phyloP scores from a whole-genome alignment of 1,140 invertebrate genomes.

The Cylas formicarius region DNA sequence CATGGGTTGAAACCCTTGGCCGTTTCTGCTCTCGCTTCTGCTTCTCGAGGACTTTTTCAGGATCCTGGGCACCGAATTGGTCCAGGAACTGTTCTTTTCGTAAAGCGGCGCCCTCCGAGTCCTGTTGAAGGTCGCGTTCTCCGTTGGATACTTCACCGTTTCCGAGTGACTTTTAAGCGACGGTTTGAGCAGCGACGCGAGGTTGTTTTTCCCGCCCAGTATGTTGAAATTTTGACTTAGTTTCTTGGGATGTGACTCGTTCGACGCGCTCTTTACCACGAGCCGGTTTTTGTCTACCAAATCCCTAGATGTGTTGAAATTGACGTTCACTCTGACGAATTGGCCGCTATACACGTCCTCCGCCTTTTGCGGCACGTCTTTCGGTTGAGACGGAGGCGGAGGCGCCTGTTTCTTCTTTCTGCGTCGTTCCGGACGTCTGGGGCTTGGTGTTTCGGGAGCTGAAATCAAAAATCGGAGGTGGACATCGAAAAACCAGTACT shows the following conservation, averaged over 20 bases:
- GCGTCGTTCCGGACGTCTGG: constrained; percentile 34
- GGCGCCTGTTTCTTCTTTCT: constrained; percentile 34
- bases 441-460: constrained; percentile 28
- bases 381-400: constrained; percentile 20
- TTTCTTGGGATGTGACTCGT: constrained; percentile 30
- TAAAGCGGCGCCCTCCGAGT: constrained; percentile 9
- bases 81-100: constrained; percentile 28
- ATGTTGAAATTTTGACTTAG: constrained; percentile 24
- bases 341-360: constrained; percentile 35
- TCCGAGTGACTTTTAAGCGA: constrained; percentile 10
- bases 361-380: constrained; percentile 11
- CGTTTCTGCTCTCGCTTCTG: constrained; percentile 31
- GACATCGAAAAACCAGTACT: no score
- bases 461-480: no score
- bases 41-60: constrained; percentile 30
- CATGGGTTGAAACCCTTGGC: constrained; percentile 32
- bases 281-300: constrained; percentile 18
- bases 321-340: constrained; percentile 36
- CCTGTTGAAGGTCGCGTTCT: constrained; percentile 9
- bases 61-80: constrained; percentile 36
- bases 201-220: constrained; percentile 18
- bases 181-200: constrained; percentile 18
- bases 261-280: constrained; percentile 25
- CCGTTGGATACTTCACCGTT: constrained; percentile 2
- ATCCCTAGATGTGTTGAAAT: constrained; percentile 19